phyloP scores from a whole-genome alignment of 2,888 invertebrate genomes.

The Nebria salina region DNA sequence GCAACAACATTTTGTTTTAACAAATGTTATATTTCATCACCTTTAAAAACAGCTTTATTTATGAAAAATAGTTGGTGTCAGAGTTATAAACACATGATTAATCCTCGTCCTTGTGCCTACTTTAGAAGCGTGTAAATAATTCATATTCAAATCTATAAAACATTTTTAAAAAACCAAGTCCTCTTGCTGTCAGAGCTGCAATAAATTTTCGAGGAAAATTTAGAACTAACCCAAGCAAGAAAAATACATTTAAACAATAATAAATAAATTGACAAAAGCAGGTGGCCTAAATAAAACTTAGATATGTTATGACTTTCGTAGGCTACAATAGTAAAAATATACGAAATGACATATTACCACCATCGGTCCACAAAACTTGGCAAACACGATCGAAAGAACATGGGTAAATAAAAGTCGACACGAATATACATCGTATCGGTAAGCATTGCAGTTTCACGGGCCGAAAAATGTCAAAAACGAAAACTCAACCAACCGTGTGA shows the following conservation, averaged over 20 bases:
- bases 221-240: not conserved
- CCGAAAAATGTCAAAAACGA: slow-evolving; percentile 12
- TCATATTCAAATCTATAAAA: not conserved
- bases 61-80: not conserved
- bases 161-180: not conserved
- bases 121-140: not conserved
- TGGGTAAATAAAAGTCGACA: slow-evolving; percentile 12
- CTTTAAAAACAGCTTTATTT: not conserved
- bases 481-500: slow-evolving; percentile 8
- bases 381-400: slow-evolving; percentile 4
- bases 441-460: slow-evolving; percentile 8
- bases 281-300: slow-evolving; percentile 33
- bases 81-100: not conserved
- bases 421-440: slow-evolving; percentile 7
- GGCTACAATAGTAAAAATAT: slow-evolving; percentile 29
- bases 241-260: slow-evolving; percentile 36
- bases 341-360: slow-evolving; percentile 17
- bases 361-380: not conserved
- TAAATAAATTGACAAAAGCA: slow-evolving; percentile 44
- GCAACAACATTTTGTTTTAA: not conserved
- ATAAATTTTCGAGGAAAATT: not conserved
- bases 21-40: not conserved
- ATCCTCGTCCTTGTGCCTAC: not conserved
- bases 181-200: not conserved
- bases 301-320: slow-evolving; percentile 38